Conservation (phyloP, 2,888 invertebrate genomes). For the Syrphus vitripennis region DNA sequence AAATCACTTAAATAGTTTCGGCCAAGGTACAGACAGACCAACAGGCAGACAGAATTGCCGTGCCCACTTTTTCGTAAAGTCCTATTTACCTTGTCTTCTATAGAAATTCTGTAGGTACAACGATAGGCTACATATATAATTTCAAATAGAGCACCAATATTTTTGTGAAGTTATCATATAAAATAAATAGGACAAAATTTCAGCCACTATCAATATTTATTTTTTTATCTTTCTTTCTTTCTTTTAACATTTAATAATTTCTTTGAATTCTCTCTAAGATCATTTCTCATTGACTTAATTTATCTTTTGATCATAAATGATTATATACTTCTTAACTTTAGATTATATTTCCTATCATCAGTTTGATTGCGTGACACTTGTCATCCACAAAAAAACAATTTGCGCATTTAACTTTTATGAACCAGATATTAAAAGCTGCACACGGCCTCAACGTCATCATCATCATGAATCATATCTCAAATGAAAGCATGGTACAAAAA, state of each 20-base stretch:
- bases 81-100: too few species aligned
- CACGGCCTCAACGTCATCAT: slow-evolving; percentile 46
- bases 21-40: too few species aligned
- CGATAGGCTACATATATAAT: too few species aligned
- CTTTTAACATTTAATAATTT: neutral
- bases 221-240: too few species aligned
- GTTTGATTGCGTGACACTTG: neutral
- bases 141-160: too few species aligned
- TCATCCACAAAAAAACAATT: neutral
- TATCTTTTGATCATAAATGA: neutral
- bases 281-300: neutral
- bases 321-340: neutral
- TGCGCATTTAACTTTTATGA: neutral
- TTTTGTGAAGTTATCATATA: too few species aligned
- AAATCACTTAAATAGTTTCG: too few species aligned
- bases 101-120: too few species aligned
- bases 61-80: too few species aligned
- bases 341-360: neutral
- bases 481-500: slow-evolving; percentile 7
- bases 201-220: too few species aligned
- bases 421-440: slow-evolving; percentile 20
- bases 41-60: too few species aligned
- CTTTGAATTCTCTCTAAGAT: neutral
- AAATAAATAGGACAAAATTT: too few species aligned
- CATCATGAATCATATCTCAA: slow-evolving; percentile 48